Evolutionary conservation across 2,797 vertebrate species (phyloP), one percentile per base, ranked within the genome.

Genomic region (Euthynnus affinis): DNA sequence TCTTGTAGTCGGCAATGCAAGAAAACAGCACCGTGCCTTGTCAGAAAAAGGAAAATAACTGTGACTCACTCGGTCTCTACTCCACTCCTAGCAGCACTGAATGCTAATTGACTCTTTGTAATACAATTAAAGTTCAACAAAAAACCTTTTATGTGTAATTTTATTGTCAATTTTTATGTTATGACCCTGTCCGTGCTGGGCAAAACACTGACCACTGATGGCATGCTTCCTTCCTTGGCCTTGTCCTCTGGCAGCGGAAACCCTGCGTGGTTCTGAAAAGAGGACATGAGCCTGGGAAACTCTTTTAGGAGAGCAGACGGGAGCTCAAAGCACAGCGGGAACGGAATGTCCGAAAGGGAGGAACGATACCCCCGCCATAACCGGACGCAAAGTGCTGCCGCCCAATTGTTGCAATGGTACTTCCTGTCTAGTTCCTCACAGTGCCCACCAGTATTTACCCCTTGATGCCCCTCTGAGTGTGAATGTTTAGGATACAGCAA

Each of bases 201-300:
- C 64, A 58, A 74, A 84, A 79, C 74, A 57, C 59, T 70, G 82
- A 80, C 80, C 78, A 78, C 46, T 78, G 84, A 88, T 82, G 89
- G 83, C 88, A 89, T 92, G 86, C 88, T 95, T 95, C 87, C 87
- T 88, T 92, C 86, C 84, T 89, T 88, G 81, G 91, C 90, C 80
- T 84, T 74, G 89, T 93, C 89, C 88, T 91, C 90, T 94, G 93
- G 95, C 94, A 95, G 93, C 92, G 52, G 87, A 86, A 73, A 78
- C 87, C 66, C 79, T 74, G 85, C 90, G 88, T 94, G 90, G 87
- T 94, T 94, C 91, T 91, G 91, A 92, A 90, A 92, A 80, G 91
- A 89, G 91, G 88, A 90, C 89, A 88, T 87, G 85, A 90, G 94
- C 91, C 94, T 94, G 91, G 94, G 94, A 93, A 95, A 95, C 92